Conservation (phyloP, 1,140 invertebrate genomes). For the Polyergus mexicanus region DNA sequence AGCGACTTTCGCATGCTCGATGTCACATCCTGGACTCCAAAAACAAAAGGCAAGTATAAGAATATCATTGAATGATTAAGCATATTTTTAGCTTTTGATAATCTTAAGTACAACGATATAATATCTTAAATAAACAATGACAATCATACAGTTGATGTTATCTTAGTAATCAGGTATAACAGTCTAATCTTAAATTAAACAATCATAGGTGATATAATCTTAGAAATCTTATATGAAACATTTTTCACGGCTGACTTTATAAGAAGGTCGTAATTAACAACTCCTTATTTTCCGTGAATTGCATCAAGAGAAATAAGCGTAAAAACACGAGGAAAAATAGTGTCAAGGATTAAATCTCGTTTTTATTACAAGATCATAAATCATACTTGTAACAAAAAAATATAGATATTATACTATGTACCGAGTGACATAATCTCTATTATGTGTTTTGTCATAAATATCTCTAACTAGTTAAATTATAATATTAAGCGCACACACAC, state of each 20-base stretch:
- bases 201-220: not conserved
- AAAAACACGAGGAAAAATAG: not conserved
- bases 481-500: not conserved
- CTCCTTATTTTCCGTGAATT: not conserved
- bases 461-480: not conserved
- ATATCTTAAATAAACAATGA: not conserved
- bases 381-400: not conserved
- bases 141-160: not conserved
- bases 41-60: not conserved
- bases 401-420: not conserved
- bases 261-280: not conserved
- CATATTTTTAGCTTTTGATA: not conserved
- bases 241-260: not conserved
- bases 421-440: not conserved
- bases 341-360: conserved; percentile 7
- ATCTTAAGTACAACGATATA: not conserved
- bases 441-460: not conserved
- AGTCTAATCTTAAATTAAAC: no score
- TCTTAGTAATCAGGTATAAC: not conserved
- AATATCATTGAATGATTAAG: not conserved
- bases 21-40: conserved; percentile 83
- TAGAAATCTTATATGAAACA: not conserved
- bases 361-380: not conserved
- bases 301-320: not conserved
- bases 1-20: conserved; percentile 85